phyloP scores from a whole-genome alignment of 2,888 invertebrate species.

The Pandemis cinnamomeana region DNA sequence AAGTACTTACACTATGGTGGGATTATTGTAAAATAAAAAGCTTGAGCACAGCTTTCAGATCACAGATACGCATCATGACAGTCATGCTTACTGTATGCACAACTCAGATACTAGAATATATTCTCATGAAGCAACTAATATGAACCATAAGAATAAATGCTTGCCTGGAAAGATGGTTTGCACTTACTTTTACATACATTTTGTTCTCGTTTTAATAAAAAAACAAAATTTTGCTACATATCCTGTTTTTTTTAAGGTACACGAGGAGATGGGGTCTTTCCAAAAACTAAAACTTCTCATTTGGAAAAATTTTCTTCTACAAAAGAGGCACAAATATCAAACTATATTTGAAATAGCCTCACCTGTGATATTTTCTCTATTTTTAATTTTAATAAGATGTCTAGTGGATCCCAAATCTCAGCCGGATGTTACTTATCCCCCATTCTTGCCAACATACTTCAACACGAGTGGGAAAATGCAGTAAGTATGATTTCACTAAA shows the following conservation, averaged over 20 bases:
- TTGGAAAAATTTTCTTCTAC: slow-evolving; percentile 93
- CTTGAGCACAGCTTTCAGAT: slow-evolving; percentile 3
- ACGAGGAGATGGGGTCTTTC: slow-evolving; percentile 69
- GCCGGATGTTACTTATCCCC: slow-evolving; percentile 65
- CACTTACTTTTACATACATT: slow-evolving; percentile 5
- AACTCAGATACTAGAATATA: not conserved
- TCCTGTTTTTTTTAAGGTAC: slow-evolving; percentile 37
- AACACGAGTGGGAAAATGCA: slow-evolving; percentile 69
- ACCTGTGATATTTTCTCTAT: slow-evolving; percentile 88
- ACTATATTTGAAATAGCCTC: slow-evolving; percentile 89
- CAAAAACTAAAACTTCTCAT: slow-evolving; percentile 88
- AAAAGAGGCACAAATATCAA: slow-evolving; percentile 89
- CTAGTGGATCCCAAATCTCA: slow-evolving; percentile 86
- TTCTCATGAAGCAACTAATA: not conserved
- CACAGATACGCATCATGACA: not conserved
- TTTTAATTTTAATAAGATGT: slow-evolving; percentile 89
- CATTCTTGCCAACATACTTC: slow-evolving; percentile 75
- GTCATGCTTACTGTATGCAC: slow-evolving; percentile 4
- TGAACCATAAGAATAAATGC: slow-evolving; percentile 5
- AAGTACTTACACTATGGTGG: no score
- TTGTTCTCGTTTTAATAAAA: not conserved
- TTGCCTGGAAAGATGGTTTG: slow-evolving; percentile 12
- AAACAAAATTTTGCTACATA: not conserved
- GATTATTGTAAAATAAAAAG: not conserved
- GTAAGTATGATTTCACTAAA: slow-evolving; percentile 59